Conservation (phyloP, 1,140 invertebrate genomes). For the Uloborus diversus region DNA sequence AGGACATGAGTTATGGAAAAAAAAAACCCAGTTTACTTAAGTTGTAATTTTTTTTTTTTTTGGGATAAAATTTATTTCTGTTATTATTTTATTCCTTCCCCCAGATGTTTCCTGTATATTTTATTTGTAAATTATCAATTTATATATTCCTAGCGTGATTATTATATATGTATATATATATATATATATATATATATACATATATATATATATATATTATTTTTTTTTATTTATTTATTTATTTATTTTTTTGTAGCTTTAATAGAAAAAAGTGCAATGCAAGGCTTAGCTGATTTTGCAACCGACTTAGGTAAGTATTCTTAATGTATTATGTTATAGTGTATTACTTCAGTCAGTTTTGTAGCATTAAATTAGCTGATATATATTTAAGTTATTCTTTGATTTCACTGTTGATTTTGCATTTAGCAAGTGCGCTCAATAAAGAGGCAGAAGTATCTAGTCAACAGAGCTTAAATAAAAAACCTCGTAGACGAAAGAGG, state of each 20-base stretch:
- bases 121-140: too few species aligned
- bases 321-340: background rate
- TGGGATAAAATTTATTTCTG: too few species aligned
- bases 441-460: slow-evolving; percentile 54
- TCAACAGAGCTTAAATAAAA: slow-evolving; percentile 40
- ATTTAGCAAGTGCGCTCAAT: slow-evolving; percentile 41
- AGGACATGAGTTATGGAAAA: too few species aligned
- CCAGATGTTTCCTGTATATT: too few species aligned
- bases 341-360: background rate
- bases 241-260: slow-evolving; percentile 71
- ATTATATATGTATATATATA: too few species aligned
- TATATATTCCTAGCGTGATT: too few species aligned
- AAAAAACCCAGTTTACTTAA: too few species aligned
- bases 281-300: slow-evolving; percentile 83
- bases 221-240: background rate
- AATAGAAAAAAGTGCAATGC: slow-evolving; percentile 88
- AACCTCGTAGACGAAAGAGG: slow-evolving; percentile 42
- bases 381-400: background rate
- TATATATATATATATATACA: too few species aligned
- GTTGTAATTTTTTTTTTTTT: too few species aligned
- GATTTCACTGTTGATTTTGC: background rate
- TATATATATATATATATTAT: too few species aligned
- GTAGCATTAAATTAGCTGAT: background rate
- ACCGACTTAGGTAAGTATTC: slow-evolving; percentile 61
- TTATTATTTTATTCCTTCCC: too few species aligned